Evolutionary conservation across 1,140 invertebrate genomes (phyloP).

Genomic region (Agrypnia vestita): DNA sequence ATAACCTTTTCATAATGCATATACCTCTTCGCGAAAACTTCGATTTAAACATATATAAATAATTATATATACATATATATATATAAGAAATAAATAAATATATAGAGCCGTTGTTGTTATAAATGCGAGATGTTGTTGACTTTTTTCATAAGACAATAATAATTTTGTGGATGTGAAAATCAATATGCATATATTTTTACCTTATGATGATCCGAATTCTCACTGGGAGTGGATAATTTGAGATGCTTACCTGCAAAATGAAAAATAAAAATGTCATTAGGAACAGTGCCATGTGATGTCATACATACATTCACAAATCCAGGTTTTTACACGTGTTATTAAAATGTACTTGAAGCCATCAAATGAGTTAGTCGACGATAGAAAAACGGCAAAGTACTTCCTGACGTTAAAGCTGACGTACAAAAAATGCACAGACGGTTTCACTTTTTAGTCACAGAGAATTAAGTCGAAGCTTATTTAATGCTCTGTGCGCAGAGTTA

Average conservation of each 20-base stretch:
- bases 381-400: slow-evolving; percentile 10
- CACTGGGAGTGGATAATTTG: neutral
- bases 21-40: too few species aligned
- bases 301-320: slow-evolving; percentile 36
- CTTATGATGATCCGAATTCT: neutral
- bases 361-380: neutral
- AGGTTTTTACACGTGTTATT: slow-evolving; percentile 34
- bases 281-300: slow-evolving; percentile 32
- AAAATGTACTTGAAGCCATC: slow-evolving; percentile 2
- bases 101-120: too few species aligned
- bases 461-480: too few species aligned
- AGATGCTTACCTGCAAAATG: slow-evolving; percentile 39
- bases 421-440: neutral
- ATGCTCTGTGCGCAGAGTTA: too few species aligned
- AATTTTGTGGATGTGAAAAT: too few species aligned
- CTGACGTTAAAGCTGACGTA: neutral
- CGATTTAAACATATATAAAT: too few species aligned
- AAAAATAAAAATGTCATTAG: slow-evolving; percentile 39
- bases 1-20: too few species aligned
- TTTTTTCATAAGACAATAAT: too few species aligned
- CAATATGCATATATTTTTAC: too few species aligned
- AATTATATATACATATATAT: too few species aligned
- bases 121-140: too few species aligned
- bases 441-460: neutral
- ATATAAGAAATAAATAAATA: too few species aligned